Evolutionary conservation across 2,113 vertebrate genomes (phyloP), one percentile per base, ranked within the genome.

Genomic region (Hippoglossus stenolepis): DNA sequence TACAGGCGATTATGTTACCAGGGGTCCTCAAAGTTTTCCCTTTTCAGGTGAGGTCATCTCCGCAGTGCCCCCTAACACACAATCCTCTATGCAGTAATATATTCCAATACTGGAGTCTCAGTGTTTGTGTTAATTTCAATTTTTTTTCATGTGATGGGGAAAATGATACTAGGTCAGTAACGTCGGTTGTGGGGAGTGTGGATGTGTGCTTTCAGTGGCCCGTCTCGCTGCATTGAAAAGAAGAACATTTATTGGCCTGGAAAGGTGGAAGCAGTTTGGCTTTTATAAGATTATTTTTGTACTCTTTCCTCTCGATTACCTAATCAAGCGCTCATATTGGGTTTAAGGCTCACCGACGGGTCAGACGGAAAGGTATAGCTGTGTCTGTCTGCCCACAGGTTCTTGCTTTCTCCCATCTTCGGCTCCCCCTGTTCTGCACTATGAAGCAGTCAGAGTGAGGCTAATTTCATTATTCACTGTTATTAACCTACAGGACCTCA

Each of bases 281-380:
- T 61, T 70, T 75, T 63, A 73, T 81, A 47, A 66, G 81, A 76
- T 79, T 80, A 26, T 75, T 85, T 51, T 83, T 86, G 47, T 58
- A 51, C 53, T 65, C 60, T 65, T 83, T 83, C 31, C 35, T 62
- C 56, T 85, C 38, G 3, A 83, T 90, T 35, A 83, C 87, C 78
- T 85, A 80, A 86, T 85, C 79, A 83, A 75, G n/a, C 5, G 2
- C 62, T 82, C 68, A 57, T 80, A 79, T 86, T 70, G 69, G 62
- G 71, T 79, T 79, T 7, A 79, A 47, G 75, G 73, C 86, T 54
- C 78, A 87, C 43, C 11, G 20, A 26, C 2, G 0, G 83, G 72
- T 83, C 82, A 86, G 70, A 58, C 0, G 14, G 78, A 70, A 80
- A 88, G 64, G 70, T 86, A 77, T 75, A 77, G 77, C 67, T n/a